Evolutionary conservation across 2,797 vertebrate genomes (phyloP).

Genomic region (Craterocephalus amniculus): DNA sequence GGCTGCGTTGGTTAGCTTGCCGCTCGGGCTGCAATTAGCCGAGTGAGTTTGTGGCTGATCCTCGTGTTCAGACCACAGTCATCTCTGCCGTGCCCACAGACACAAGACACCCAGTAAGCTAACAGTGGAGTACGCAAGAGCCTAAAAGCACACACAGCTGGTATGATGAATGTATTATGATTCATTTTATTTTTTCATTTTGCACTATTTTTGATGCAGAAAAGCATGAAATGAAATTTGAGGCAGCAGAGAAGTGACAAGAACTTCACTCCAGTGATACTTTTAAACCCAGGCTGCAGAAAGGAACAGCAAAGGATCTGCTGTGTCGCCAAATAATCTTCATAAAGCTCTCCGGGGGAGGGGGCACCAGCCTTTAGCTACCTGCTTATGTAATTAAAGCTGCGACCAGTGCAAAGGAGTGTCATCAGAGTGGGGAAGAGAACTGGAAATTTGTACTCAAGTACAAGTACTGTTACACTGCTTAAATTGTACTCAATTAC

Average conservation of each 20-base stretch:
- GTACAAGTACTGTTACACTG: too few relatives aligned
- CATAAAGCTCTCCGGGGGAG: conserved; percentile 21
- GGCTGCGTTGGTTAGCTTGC: conserved; percentile 17
- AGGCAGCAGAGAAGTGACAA: not conserved
- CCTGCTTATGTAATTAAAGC: conserved; percentile 35
- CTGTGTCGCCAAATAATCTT: conserved; percentile 37
- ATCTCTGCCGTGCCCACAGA: conserved; percentile 30
- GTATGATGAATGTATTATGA: not conserved
- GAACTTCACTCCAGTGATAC: not conserved
- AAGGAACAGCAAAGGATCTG: conserved; percentile 3
- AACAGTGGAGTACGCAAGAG: conserved; percentile 21
- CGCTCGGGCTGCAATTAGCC: conserved; percentile 26
- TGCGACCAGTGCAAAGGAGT: conserved; percentile 3
- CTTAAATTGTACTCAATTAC: too few relatives aligned
- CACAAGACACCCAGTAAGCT: conserved; percentile 3
- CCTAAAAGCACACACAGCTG: conserved; percentile 23
- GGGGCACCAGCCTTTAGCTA: conserved; percentile 8
- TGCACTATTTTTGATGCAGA: not conserved
- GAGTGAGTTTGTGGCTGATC: conserved; percentile 50
- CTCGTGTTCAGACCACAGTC: conserved; percentile 35
- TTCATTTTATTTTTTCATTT: conserved; percentile 12
- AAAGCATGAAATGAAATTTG: conserved; percentile 6
- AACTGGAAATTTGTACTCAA: too few relatives aligned
- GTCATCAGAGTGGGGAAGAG: too few relatives aligned
- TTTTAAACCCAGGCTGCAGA: not conserved